Evolutionary conservation across 2,797 vertebrate genomes (phyloP).

Genomic region (Austrolebias charrua): DNA sequence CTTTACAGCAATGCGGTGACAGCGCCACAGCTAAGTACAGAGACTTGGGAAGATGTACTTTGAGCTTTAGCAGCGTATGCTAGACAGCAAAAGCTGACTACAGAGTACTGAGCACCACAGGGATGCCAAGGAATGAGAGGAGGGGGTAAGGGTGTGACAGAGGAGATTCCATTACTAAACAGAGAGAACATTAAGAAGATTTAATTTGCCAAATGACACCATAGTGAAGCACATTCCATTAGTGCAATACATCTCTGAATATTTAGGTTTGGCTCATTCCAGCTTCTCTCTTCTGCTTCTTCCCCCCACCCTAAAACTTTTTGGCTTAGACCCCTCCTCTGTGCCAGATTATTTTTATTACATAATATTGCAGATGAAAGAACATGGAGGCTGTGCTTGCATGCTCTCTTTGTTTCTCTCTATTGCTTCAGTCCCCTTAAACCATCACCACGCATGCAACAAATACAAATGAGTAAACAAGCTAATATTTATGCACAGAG

Average conservation of each 20-base stretch:
- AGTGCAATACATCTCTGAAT: slow-evolving; percentile 58
- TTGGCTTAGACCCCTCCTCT: slow-evolving; percentile 48
- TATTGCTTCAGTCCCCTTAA: slow-evolving; percentile 14
- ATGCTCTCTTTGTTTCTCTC: slow-evolving; percentile 37
- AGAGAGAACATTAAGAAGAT: slow-evolving; percentile 69
- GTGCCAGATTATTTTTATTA: slow-evolving; percentile 63
- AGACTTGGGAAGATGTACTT: slow-evolving; percentile 69
- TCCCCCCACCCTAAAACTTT: slow-evolving; percentile 37
- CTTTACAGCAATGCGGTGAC: slow-evolving; percentile 70
- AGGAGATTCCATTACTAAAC: slow-evolving; percentile 67
- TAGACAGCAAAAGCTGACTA: slow-evolving; percentile 71
- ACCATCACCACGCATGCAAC: slow-evolving; percentile 10
- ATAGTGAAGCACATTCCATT: slow-evolving; percentile 61
- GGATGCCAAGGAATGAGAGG: slow-evolving; percentile 46
- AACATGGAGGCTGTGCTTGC: slow-evolving; percentile 41
- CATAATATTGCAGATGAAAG: slow-evolving; percentile 66
- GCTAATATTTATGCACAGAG: slow-evolving; percentile 29
- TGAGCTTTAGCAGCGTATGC: slow-evolving; percentile 68
- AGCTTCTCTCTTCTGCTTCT: slow-evolving; percentile 24
- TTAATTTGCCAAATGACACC: slow-evolving; percentile 73
- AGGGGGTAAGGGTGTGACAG: slow-evolving; percentile 44
- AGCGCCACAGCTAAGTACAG: slow-evolving; percentile 65
- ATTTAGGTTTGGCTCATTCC: slow-evolving; percentile 51
- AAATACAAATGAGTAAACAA: slow-evolving; percentile 24
- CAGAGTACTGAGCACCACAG: slow-evolving; percentile 59